Base-by-base conservation (phyloP, 2,797 vertebrate genomes). In the Siniperca undulata region DNA sequence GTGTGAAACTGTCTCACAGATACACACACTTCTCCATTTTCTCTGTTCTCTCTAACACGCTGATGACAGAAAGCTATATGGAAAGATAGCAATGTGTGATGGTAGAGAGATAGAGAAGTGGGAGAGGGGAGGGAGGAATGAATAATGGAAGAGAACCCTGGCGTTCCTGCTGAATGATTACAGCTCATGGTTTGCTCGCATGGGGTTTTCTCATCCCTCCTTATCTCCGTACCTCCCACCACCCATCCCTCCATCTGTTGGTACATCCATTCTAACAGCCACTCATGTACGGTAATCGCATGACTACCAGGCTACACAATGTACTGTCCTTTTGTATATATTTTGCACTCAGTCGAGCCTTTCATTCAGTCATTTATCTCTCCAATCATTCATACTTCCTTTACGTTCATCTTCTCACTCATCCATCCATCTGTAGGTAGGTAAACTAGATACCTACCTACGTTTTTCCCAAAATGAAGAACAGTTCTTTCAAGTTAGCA, bases 91-190 rank as follows among this genome's bases (percentile, higher is more conserved):
- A 40, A 79, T 76, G 78, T 84, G 74, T 66, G 86, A 89, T 86
- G 81, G 87, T 74, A 79, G 61, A 66, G 80, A 50, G 69, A 84
- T 48, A 62, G 80, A 73, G 78, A 65, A 77, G 74, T 80, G 50
- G 76, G 83, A 81, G 78, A 74, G 46, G 77, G 76, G 76, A 74
- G 82, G 77, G 77, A 73, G 55, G 46, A 77, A 90, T 91, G 86
- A 91, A 91, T 92, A 91, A 93, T 91, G 86, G 89, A 92, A 30
- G 48, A 91, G 84, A 74, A 69, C 67, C 66, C 74, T 12, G 4
- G 75, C n/a, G 27, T 85, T 88, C 55, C 72, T 58, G 75, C 78
- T 87, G 88, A 92, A 90, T 90, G 88, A 92, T 91, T 89, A 89
- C 81, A 88, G 81, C 76, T 86, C 80, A 80, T 69, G 77, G 74